phyloP scores from a whole-genome alignment of 2,888 invertebrate genomes.

The Cryptops parisi region DNA sequence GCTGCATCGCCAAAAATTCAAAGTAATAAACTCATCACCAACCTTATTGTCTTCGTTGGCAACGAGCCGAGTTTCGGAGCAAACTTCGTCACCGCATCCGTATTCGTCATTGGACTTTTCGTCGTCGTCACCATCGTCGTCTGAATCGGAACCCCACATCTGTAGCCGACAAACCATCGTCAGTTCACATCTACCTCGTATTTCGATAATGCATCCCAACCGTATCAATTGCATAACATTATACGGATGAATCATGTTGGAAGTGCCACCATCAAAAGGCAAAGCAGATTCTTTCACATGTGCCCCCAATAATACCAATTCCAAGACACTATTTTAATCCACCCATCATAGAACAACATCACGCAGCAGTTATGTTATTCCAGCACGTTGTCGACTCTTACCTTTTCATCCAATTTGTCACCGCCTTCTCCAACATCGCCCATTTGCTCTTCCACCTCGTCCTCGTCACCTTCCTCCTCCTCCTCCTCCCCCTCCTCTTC shows the following conservation, averaged over 20 bases:
- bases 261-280: no score
- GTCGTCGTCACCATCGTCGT: constrained; percentile 51
- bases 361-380: no score
- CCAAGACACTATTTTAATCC: no score
- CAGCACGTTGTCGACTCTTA: no score
- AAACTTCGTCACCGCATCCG: constrained; percentile 28
- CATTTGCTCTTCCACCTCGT: constrained; percentile 89
- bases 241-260: no score
- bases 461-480: constrained; percentile 45
- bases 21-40: background rate
- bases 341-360: no score
- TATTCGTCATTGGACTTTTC: constrained; percentile 39
- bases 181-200: no score
- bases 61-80: constrained; percentile 41
- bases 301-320: no score
- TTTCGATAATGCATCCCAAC: no score
- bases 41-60: constrained; percentile 48
- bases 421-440: constrained; percentile 81
- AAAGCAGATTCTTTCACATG: no score
- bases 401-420: constrained; percentile 46
- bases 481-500: constrained; percentile 46
- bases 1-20: background rate
- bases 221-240: no score
- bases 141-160: constrained; percentile 40
- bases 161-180: no score